These are phyloP conservation scores for Cabera pusaria DNA, from an alignment of 2,888 invertebrate genomes.

Conservation along the genomic window DNA sequence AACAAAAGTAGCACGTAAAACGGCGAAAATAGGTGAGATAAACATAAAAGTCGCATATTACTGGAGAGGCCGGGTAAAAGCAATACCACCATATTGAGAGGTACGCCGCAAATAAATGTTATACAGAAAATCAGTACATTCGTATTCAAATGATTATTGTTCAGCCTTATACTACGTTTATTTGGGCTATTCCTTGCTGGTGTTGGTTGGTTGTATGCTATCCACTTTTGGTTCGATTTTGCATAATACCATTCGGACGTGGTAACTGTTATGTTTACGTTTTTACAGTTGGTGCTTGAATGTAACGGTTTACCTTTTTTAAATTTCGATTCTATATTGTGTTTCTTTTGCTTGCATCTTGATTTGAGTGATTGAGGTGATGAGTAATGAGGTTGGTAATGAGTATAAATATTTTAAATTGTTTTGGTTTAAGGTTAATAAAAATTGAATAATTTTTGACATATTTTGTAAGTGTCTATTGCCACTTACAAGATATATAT, in stretches of 20 bases:
- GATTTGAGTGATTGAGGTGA: too few relatives aligned
- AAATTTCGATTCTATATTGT: too few relatives aligned
- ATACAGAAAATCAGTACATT: conserved; percentile 71
- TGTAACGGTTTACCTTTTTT: too few relatives aligned
- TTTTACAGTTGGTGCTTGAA: not conserved
- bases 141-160: conserved; percentile 81
- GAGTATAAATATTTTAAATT: too few relatives aligned
- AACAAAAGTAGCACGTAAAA: conserved; percentile 32
- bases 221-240: conserved; percentile 40
- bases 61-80: conserved; percentile 31
- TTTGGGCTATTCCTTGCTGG: conserved; percentile 56
- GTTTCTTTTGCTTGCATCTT: too few relatives aligned
- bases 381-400: too few relatives aligned
- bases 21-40: conserved; percentile 39
- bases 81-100: conserved; percentile 40
- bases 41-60: conserved; percentile 40
- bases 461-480: too few relatives aligned
- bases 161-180: conserved; percentile 72
- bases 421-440: too few relatives aligned
- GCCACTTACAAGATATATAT: too few relatives aligned
- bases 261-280: conserved; percentile 8
- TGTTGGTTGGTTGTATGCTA: conserved; percentile 39
- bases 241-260: conserved; percentile 38
- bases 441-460: too few relatives aligned
- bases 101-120: conserved; percentile 36